Percentiles rank a stretch among this genome's conserved stretches.
phyloP scores from a whole-genome alignment of 2,888 invertebrate species.

The Drosophila ustulata region DNA sequence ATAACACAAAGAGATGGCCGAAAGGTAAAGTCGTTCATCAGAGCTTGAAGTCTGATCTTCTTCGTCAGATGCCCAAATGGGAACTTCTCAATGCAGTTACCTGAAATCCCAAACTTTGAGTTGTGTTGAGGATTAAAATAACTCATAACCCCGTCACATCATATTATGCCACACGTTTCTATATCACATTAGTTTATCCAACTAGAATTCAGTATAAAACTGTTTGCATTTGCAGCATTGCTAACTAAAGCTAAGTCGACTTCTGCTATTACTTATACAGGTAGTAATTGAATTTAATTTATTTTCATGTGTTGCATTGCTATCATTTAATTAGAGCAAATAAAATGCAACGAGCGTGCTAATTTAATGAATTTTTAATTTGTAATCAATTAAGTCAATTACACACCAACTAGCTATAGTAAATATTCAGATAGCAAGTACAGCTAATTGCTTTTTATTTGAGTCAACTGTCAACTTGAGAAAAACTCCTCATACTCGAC shows the following conservation, averaged over 20 bases:
- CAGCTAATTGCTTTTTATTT: conserved; percentile 35
- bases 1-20: conserved; percentile 13
- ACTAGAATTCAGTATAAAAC: conserved; percentile 23
- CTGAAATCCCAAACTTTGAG: conserved; percentile 4
- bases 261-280: conserved; percentile 18
- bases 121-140: background rate
- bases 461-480: background rate
- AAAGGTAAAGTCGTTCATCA: conserved; percentile 35
- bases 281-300: conserved; percentile 41
- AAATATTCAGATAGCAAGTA: conserved; percentile 33
- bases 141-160: conserved; percentile 16
- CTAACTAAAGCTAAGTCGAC: too few species aligned
- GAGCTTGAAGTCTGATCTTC: background rate
- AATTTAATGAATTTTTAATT: conserved; percentile 73
- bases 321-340: conserved; percentile 73
- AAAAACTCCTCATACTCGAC: background rate
- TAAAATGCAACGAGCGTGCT: conserved; percentile 62
- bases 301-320: conserved; percentile 51
- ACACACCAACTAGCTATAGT: conserved; percentile 29
- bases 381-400: conserved; percentile 73
- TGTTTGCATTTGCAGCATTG: too few species aligned
- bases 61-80: conserved; percentile 15
- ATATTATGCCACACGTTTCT: background rate
- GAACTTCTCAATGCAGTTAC: conserved; percentile 36
- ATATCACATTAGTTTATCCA: background rate